These are phyloP conservation scores for Calameuta pallipes DNA, from an alignment of 2,888 invertebrate species.

Conservation along the genomic window DNA sequence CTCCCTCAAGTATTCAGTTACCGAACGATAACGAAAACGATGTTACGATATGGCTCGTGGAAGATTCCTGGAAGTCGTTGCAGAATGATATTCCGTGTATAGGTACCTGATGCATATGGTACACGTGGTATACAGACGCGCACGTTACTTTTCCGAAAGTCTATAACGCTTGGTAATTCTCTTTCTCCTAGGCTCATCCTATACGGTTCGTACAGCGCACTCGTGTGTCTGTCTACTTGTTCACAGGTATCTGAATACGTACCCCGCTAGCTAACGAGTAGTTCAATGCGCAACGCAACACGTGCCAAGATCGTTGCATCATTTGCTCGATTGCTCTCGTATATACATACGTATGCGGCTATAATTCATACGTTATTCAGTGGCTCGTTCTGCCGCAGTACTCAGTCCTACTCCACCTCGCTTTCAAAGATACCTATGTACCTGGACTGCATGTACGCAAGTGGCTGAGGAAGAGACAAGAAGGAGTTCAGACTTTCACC, in stretches of 20 bases:
- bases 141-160: not conserved
- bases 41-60: not conserved
- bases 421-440: not conserved
- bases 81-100: not conserved
- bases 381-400: not conserved
- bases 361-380: not conserved
- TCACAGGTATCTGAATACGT: not conserved
- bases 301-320: conserved; percentile 50
- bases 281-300: conserved; percentile 43
- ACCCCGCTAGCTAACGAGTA: conserved; percentile 20
- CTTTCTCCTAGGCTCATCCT: not conserved
- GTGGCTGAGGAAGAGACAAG: not conserved
- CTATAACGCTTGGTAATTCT: not conserved
- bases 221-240: not conserved
- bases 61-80: not conserved
- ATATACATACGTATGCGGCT: conserved; percentile 25
- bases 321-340: conserved; percentile 45
- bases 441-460: not conserved
- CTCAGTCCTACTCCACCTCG: not conserved
- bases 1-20: not conserved
- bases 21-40: not conserved
- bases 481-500: conserved; percentile 34
- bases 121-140: not conserved
- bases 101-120: not conserved
- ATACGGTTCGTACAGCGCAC: not conserved